Conservation (phyloP, 2,888 invertebrate species). For the Cryptocheilus praepositus region DNA sequence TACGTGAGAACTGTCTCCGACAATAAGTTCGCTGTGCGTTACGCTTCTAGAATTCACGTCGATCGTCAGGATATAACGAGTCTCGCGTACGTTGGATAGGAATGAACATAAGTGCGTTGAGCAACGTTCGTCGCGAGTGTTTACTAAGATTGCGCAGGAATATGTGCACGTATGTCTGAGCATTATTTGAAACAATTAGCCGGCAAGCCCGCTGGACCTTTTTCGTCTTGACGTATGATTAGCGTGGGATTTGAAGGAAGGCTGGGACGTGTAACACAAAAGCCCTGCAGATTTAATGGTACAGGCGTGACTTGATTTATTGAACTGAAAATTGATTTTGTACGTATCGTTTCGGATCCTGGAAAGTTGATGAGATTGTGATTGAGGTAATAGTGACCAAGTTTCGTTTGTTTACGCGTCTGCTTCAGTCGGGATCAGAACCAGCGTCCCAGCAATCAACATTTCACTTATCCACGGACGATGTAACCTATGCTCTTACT, state of each 20-base stretch:
- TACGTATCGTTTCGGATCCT: too few species aligned
- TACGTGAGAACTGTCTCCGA: slow-evolving; percentile 15
- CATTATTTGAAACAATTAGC: not conserved
- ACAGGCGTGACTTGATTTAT: too few species aligned
- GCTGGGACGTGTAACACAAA: too few species aligned
- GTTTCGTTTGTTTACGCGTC: slow-evolving; percentile 40
- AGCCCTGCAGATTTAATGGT: too few species aligned
- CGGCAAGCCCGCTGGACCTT: too few species aligned
- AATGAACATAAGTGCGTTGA: not conserved
- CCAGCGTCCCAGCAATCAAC: slow-evolving; percentile 14
- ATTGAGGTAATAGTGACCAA: slow-evolving; percentile 37
- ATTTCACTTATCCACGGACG: slow-evolving; percentile 25
- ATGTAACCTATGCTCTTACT: slow-evolving; percentile 12
- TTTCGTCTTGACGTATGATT: not conserved
- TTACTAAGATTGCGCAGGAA: slow-evolving; percentile 1
- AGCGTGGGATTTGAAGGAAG: not conserved
- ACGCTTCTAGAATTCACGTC: slow-evolving; percentile 9
- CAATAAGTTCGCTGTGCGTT: not conserved
- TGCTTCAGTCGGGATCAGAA: slow-evolving; percentile 39
- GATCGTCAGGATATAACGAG: not conserved
- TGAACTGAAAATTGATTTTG: too few species aligned
- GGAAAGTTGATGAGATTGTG: too few species aligned
- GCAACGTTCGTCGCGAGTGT: too few species aligned
- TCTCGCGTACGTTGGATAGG: too few species aligned
- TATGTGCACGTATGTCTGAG: not conserved